These are phyloP conservation scores for Vulpes ferrilata DNA, from an alignment of 2,113 vertebrate genomes.

Conservation along the genomic window DNA sequence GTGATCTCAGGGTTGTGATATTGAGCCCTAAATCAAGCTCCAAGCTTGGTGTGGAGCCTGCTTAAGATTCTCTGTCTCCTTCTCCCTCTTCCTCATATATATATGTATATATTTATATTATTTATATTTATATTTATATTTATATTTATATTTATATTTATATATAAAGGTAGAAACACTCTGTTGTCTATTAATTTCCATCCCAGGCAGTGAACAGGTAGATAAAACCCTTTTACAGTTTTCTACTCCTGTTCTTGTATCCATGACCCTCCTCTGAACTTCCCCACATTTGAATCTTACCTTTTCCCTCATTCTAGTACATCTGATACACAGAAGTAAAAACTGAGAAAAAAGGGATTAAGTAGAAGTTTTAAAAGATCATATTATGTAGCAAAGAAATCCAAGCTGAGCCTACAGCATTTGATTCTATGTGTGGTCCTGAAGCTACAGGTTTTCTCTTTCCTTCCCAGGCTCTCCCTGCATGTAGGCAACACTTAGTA, in stretches of 20 bases:
- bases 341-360: neutral
- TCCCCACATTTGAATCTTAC: neutral
- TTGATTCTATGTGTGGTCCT: rapidly evolving
- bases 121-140: too few relatives aligned
- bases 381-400: neutral
- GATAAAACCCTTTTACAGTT: neutral
- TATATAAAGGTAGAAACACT: neutral
- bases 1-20: neutral
- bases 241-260: too few relatives aligned
- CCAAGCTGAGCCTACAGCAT: neutral
- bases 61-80: neutral
- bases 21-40: neutral
- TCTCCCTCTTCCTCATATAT: neutral
- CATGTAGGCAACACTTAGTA: too few relatives aligned
- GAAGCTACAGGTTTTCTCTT: neutral
- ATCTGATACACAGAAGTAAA: neutral
- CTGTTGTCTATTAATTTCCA: neutral
- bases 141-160: too few relatives aligned
- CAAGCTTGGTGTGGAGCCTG: neutral
- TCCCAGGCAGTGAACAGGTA: too few relatives aligned
- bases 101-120: too few relatives aligned
- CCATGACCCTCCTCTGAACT: neutral
- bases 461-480: neutral
- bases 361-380: neutral
- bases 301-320: neutral